These are phyloP conservation scores for Drosophila subpulchrella DNA, from an alignment of 1,140 invertebrate genomes.

Conservation along the genomic window DNA sequence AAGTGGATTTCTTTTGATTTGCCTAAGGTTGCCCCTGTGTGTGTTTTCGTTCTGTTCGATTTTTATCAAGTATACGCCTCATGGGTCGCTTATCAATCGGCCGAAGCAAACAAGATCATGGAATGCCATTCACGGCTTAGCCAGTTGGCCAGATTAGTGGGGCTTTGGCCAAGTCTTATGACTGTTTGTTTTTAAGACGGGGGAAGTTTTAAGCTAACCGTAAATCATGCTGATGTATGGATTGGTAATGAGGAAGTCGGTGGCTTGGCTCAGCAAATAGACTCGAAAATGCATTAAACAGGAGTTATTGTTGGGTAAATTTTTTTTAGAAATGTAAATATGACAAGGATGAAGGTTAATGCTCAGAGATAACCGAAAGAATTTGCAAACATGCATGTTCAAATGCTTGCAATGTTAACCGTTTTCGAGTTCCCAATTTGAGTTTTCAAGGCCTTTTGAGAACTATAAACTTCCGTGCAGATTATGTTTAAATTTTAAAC, in stretches of 20 bases:
- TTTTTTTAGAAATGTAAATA: slow-evolving; percentile 3
- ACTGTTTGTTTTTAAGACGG: slow-evolving; percentile 1
- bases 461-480: not conserved
- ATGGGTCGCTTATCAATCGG: slow-evolving; percentile 54
- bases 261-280: not conserved
- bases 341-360: slow-evolving; percentile 2
- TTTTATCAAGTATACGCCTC: slow-evolving; percentile 67
- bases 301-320: not conserved
- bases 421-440: not conserved
- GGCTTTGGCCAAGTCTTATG: slow-evolving; percentile 27
- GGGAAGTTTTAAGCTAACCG: not conserved
- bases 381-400: not conserved
- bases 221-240: slow-evolving; percentile 41
- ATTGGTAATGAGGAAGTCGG: slow-evolving; percentile 30
- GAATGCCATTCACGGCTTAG: slow-evolving; percentile 34
- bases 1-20: slow-evolving; percentile 37
- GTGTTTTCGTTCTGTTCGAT: slow-evolving; percentile 17
- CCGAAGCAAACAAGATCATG: slow-evolving; percentile 28
- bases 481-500: not conserved
- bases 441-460: not conserved
- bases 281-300: slow-evolving; percentile 1
- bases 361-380: slow-evolving; percentile 5
- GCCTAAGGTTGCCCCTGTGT: slow-evolving; percentile 25
- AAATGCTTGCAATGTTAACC: not conserved
- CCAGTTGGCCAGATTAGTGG: slow-evolving; percentile 23